Conservation (phyloP, 2,113 vertebrate genomes). For the Eudyptes chrysolophus region DNA sequence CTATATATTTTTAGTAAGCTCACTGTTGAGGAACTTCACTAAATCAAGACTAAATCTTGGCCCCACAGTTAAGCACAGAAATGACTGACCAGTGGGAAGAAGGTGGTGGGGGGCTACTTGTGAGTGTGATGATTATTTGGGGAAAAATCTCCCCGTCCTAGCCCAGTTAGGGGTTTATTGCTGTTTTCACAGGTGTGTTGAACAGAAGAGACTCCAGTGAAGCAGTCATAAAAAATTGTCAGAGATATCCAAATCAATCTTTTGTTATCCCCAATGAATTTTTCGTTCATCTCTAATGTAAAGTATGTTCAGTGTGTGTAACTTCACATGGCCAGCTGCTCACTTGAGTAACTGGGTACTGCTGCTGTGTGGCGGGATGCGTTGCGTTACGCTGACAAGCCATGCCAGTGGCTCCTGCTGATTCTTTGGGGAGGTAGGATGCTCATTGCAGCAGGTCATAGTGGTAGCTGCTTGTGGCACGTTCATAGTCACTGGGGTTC, state of each 20-base stretch:
- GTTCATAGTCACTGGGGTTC: neutral
- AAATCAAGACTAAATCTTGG: neutral
- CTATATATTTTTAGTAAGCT: neutral
- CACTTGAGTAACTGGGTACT: neutral
- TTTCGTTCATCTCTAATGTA: neutral
- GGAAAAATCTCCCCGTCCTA: neutral
- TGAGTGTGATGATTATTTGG: neutral
- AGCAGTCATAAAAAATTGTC: neutral
- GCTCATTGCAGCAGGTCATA: neutral
- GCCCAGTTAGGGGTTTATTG: neutral
- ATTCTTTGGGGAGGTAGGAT: neutral
- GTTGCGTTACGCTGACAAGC: neutral
- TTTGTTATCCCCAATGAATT: neutral
- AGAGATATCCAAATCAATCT: neutral
- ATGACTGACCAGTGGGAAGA: neutral
- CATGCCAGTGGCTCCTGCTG: neutral
- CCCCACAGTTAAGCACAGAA: neutral
- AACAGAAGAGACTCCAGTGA: neutral
- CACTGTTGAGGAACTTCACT: neutral
- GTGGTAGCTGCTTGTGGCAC: neutral
- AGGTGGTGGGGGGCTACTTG: rapidly evolving
- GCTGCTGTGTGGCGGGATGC: neutral
- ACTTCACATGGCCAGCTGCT: neutral
- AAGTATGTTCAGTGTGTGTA: neutral
- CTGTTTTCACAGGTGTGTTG: neutral